Evolutionary conservation across 2,888 invertebrate species (phyloP), one percentile per base, ranked within the genome.

Genomic region (Sepioteuthis lessoniana): DNA sequence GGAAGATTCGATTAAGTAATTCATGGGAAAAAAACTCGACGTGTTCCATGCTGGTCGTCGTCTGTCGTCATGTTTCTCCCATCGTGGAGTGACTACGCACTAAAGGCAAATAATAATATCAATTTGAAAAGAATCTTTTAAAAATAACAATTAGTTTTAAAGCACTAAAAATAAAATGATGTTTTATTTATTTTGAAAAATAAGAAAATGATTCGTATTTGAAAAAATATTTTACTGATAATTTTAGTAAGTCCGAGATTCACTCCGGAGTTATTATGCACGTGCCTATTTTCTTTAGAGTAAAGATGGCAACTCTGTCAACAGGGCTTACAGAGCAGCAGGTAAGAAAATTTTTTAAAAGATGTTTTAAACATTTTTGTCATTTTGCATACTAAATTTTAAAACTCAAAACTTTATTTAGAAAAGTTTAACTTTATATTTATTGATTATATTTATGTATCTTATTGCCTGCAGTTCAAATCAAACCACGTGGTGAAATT

Each of bases 51-150:
- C 3, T 93, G 28, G 47, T 37, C 25, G 55, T 50, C 50, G 35
- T 47, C 50, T 55, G 37, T 93, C 93, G 47, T 50, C 93, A 50
- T 55, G 50, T 93, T 55, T 93, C 35, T 50, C 90, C 25, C 35
- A n/a, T 35, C 28, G 5, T 90, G 4, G 25, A 25, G 3, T 55
- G 55, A 25, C 55, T 55, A 50, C 37, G 93, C 55, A 93, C 35
- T 93, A 37, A 93, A 93, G 21, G 25, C 25, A 55, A 55, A 25
- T 31, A 60, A 3, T 35, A 16, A 35, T 76, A 35, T 25, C 76
- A 76, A 76, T 35, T 76, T n/a, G 38, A 91, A 38, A 91, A 91
- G 13, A 37, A n/a, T 76, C 25, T 25, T 55, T 25, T 5, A n/a
- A 76, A n/a, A 35, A n/a, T 76, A 76, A 76, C 13, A 76, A 76